Percentiles rank a stretch among this genome's conserved stretches.
Evolutionary conservation across 1,140 invertebrate genomes (phyloP).

Genomic region (Bombus ignitus): DNA sequence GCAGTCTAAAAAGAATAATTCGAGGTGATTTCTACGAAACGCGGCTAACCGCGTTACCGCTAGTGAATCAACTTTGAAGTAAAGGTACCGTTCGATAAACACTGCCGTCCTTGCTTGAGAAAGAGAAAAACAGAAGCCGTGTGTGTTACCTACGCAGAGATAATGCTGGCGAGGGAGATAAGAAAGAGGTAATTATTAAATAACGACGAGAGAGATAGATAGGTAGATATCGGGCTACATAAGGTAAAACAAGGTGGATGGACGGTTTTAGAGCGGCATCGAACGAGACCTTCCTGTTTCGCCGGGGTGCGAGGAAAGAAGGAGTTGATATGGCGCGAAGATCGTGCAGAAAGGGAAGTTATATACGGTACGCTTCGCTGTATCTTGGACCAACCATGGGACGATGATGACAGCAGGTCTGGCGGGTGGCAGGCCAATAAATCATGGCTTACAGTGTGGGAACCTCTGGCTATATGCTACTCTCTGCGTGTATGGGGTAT

Average conservation of each 20-base stretch:
- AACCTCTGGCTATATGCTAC: slow-evolving; percentile 66
- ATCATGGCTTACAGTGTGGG: slow-evolving; percentile 76
- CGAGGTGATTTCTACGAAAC: background rate
- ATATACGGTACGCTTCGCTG: slow-evolving; percentile 62
- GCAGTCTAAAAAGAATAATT: background rate
- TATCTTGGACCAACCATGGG: slow-evolving; percentile 63
- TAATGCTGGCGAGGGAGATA: slow-evolving; percentile 37
- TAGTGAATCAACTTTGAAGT: background rate
- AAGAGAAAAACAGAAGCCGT: background rate
- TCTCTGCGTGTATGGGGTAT: slow-evolving; percentile 61
- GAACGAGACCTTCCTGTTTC: slow-evolving; percentile 61
- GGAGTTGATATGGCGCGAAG: slow-evolving; percentile 65
- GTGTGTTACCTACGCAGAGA: slow-evolving; percentile 13
- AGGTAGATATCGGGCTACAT: slow-evolving; percentile 50
- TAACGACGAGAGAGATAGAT: slow-evolving; percentile 1
- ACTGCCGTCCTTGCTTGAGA: background rate
- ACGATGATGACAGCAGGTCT: slow-evolving; percentile 78
- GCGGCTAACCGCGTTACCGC: background rate
- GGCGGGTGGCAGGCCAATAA: slow-evolving; percentile 78
- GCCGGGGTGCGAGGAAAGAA: slow-evolving; percentile 60
- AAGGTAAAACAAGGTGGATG: slow-evolving; percentile 65
- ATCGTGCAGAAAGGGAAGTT: slow-evolving; percentile 68
- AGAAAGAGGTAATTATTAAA: slow-evolving; percentile 61
- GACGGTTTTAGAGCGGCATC: slow-evolving; percentile 41
- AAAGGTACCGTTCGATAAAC: slow-evolving; percentile 2